Evolutionary conservation across 2,113 vertebrate genomes (phyloP), one percentile per base, ranked within the genome.

Genomic region (Conger conger): DNA sequence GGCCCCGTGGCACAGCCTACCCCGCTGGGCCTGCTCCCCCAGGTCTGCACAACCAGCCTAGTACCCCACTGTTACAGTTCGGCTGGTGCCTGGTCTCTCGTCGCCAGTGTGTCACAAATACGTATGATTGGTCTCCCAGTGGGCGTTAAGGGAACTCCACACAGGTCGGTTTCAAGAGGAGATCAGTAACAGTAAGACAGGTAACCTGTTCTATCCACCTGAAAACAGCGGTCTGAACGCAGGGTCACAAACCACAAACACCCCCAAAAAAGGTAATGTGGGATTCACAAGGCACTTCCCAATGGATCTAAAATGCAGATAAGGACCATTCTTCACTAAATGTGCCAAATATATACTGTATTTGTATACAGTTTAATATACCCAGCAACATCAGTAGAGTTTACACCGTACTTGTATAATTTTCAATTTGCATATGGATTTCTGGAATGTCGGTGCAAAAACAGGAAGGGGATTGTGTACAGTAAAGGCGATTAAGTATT

Each of bases 81-180:
- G 17, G 7, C 1, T 33, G 54, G 81, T 2, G 27, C 23, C 11
- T 30, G 4, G 45, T 15, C 53, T 77, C 76, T 36, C 23, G 35
- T 84, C 83, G 45, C 45, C 45, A 27, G 68, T n/a, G 36, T 76
- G 20, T 78, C 76, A 60, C 42, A 80, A 84, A 84, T 84, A 84
- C 57, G 81, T 63, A 68, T 63, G 57, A 85, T 45, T 38, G 68
- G 15, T 30, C 45, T 38, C 80, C 63, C 40, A 45, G 50, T 54
- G 68, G 83, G 63, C 33, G 33, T 33, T 15, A 42, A 54, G 68
- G n/a, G 60, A 85, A 76, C 35, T 27, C 33, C 33, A 40, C 11
- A 13, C 79, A 7, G 60, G 1, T 36, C 23, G 7, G 63, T 37
- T n/a, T 82, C n/a, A 80, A 81, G 30, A 60, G n/a, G 79, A 42